Evolutionary conservation across 2,113 vertebrate species (phyloP).

Genomic region (Tiliqua scincoides): DNA sequence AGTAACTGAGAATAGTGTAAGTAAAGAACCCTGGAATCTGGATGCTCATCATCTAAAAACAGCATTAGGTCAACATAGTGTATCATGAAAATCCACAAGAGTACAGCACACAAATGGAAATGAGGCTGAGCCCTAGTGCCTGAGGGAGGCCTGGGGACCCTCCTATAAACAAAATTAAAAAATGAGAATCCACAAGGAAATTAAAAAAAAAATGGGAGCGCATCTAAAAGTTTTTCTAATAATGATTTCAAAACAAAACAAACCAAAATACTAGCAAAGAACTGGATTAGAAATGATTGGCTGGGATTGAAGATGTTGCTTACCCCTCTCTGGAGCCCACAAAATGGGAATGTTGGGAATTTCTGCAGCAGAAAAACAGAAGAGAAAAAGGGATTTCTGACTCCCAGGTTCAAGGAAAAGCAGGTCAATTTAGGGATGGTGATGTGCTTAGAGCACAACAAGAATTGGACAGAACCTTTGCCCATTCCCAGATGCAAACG

Average conservation of each 20-base stretch:
- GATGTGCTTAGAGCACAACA: conserved; percentile 74
- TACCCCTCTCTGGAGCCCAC: conserved; percentile 88
- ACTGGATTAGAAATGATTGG: conserved; percentile 82
- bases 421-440: conserved; percentile 79
- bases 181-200: conserved; percentile 81
- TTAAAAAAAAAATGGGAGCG: conserved; percentile 77
- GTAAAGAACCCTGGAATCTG: conserved; percentile 67
- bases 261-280: conserved; percentile 80
- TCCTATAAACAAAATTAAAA: conserved; percentile 75
- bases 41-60: conserved; percentile 70
- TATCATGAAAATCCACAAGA: conserved; percentile 75
- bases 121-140: conserved; percentile 75
- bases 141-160: conserved; percentile 70
- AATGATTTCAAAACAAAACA: conserved; percentile 76
- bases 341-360: conserved; percentile 88
- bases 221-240: conserved; percentile 73
- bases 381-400: conserved; percentile 88
- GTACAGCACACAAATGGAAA: conserved; percentile 82
- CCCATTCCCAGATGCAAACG: conserved; percentile 72
- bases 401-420: conserved; percentile 83
- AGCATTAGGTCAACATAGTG: conserved; percentile 65
- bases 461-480: conserved; percentile 76
- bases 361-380: conserved; percentile 89
- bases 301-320: conserved; percentile 87
- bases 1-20: conserved; percentile 59